Conservation (phyloP, 2,113 vertebrate species). For the Xenus cinereus region DNA sequence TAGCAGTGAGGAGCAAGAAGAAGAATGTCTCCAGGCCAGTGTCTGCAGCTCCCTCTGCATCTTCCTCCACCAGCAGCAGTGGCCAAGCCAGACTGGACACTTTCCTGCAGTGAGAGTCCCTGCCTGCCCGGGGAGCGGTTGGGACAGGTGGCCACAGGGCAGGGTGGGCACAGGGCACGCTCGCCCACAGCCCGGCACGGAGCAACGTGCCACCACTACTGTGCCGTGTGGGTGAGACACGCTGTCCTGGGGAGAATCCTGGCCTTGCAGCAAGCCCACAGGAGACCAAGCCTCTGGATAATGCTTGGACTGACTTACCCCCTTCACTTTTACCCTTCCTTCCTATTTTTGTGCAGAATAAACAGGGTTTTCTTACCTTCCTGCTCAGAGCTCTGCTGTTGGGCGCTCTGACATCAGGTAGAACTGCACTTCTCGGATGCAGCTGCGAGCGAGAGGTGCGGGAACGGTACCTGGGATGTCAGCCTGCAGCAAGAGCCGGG, state of each 20-base stretch:
- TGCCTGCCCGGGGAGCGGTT: background rate
- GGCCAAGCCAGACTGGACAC: slow-evolving; percentile 67
- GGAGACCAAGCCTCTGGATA: background rate
- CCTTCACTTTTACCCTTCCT: background rate
- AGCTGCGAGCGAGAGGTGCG: background rate
- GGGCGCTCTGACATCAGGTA: background rate
- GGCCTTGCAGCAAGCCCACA: background rate
- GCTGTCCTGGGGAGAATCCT: background rate
- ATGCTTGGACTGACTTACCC: background rate
- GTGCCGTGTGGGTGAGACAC: background rate
- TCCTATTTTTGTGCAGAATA: background rate
- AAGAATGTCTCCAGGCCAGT: slow-evolving; percentile 31
- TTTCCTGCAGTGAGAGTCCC: slow-evolving; percentile 56
- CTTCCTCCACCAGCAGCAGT: background rate
- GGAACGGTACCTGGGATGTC: background rate
- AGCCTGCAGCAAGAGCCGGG: background rate
- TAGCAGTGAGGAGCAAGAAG: slow-evolving; percentile 55
- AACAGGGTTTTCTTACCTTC: background rate
- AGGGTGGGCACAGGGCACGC: background rate
- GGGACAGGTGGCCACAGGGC: background rate
- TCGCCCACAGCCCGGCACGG: fast-evolving
- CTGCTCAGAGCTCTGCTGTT: background rate
- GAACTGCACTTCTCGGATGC: background rate
- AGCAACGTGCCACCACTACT: fast-evolving
- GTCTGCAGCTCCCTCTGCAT: background rate